phyloP scores from a whole-genome alignment of 1,140 invertebrate genomes.

The Meloidogyne exigua region DNA sequence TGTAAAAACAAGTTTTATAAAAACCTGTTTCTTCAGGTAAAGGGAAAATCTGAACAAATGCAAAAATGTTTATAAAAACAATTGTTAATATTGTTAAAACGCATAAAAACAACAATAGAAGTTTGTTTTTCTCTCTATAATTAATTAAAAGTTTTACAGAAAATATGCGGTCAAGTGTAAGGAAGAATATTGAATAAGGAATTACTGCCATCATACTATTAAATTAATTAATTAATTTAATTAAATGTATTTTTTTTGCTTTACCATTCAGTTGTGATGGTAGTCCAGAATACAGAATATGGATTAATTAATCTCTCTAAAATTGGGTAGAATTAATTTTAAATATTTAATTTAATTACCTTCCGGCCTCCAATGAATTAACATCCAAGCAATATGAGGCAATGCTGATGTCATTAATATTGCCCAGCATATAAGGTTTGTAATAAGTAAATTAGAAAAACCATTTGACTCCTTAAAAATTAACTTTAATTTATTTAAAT shows the following conservation, averaged over 20 bases:
- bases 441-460: background rate
- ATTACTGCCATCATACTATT: constrained; percentile 4
- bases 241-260: background rate
- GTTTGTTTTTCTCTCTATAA: constrained; percentile 5
- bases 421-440: constrained; percentile 8
- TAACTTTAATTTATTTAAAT: background rate
- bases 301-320: background rate
- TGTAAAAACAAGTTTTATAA: background rate
- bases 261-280: constrained; percentile 8
- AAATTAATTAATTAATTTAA: background rate
- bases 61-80: background rate
- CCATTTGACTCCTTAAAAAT: constrained; percentile 1
- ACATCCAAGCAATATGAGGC: constrained; percentile 12
- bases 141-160: background rate
- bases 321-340: background rate
- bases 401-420: constrained; percentile 5
- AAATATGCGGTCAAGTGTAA: background rate
- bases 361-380: background rate
- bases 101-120: background rate
- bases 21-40: constrained; percentile 8
- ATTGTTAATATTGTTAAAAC: background rate
- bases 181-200: constrained; percentile 9
- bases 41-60: background rate
- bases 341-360: background rate
- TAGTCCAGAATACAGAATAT: background rate